Percentiles rank a stretch among this genome's conserved stretches.
Evolutionary conservation across 2,888 invertebrate species (phyloP).

Genomic region (Stenurella melanura): DNA sequence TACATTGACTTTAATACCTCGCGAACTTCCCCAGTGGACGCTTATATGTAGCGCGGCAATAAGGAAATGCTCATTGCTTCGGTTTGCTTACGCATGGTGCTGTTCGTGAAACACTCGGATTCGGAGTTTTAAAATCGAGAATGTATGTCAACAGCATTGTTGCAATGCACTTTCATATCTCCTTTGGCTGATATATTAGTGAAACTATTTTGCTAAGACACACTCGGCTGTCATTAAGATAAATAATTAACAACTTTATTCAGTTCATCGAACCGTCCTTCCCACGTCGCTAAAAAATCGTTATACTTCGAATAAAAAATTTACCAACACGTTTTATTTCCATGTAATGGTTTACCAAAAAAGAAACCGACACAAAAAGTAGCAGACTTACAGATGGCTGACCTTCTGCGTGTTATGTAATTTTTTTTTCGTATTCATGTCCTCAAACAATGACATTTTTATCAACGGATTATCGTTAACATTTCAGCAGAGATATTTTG

Average conservation of each 20-base stretch:
- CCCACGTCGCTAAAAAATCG: slow-evolving; percentile 1
- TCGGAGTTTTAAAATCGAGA: slow-evolving; percentile 5
- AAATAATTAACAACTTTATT: neutral
- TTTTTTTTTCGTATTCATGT: neutral
- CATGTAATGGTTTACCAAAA: neutral
- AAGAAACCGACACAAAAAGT: neutral
- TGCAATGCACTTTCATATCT: slow-evolving; percentile 20
- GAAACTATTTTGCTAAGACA: slow-evolving; percentile 15
- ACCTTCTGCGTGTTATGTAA: neutral
- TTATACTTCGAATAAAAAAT: neutral
- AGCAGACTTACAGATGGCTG: neutral
- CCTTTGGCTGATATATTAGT: neutral
- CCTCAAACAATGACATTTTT: neutral
- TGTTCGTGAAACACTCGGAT: slow-evolving; percentile 24
- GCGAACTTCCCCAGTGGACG: neutral
- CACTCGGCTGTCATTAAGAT: neutral
- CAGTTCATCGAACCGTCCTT: slow-evolving; percentile 3
- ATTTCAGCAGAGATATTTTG: neutral
- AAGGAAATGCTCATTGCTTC: slow-evolving; percentile 26
- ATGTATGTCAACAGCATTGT: slow-evolving; percentile 24
- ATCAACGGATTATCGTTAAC: neutral
- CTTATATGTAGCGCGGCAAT: neutral
- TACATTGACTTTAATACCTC: neutral
- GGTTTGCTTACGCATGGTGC: neutral
- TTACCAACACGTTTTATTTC: neutral